Percentiles rank a stretch among this genome's conserved stretches.
Evolutionary conservation across 2,888 invertebrate species (phyloP).

Genomic region (Cheilosia vernalis): DNA sequence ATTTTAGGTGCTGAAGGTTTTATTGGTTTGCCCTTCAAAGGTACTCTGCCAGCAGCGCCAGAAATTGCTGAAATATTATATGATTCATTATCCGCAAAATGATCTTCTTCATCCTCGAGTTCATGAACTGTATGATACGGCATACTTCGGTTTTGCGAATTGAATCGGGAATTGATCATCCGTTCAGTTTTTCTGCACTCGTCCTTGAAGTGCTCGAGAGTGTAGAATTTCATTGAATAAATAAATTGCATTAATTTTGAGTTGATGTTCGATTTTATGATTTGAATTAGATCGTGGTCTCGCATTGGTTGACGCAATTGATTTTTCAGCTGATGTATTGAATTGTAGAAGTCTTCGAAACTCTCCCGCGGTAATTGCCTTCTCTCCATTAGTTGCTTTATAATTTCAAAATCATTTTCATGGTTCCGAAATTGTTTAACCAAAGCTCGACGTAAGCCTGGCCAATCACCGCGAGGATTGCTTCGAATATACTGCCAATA

Average conservation of each 20-base stretch:
- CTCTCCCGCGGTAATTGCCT: conserved; percentile 18
- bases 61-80: too few relatives aligned
- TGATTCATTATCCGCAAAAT: too few relatives aligned
- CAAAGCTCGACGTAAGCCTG: neutral
- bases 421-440: conserved; percentile 6
- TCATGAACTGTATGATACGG: neutral
- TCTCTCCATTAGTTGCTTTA: conserved; percentile 17
- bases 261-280: conserved; percentile 13
- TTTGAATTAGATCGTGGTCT: conserved; percentile 25
- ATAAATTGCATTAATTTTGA: conserved; percentile 12
- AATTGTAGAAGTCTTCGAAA: conserved; percentile 3
- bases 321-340: conserved; percentile 11
- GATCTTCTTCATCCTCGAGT: neutral
- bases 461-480: conserved; percentile 6
- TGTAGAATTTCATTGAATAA: conserved; percentile 11
- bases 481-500: conserved; percentile 15
- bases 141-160: neutral
- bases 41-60: too few relatives aligned
- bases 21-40: neutral
- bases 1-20: neutral
- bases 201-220: conserved; percentile 8
- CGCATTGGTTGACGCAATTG: conserved; percentile 7
- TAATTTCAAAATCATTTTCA: conserved; percentile 23
- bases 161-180: neutral
- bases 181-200: conserved; percentile 17